Base-by-base conservation (phyloP, 2,888 invertebrate genomes). In the Eupithecia subumbrata region DNA sequence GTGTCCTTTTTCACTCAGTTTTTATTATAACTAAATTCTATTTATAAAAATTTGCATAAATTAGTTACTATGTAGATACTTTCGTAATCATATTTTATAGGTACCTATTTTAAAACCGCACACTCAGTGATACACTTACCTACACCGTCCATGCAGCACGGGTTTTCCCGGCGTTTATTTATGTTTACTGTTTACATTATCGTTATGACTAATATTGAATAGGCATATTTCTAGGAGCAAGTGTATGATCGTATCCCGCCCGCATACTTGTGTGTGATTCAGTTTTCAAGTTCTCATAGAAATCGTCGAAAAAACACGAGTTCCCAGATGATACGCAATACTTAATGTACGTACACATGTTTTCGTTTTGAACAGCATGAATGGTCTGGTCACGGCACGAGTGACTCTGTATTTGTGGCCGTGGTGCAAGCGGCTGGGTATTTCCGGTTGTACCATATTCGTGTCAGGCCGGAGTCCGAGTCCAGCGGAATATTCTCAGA, bases 401-500 rank as follows among this genome's bases (percentile, higher is more conserved):
- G 75, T 76, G 74, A 71, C 75, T n/a, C n/a, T 78, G 81, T 83
- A 80, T 86, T 84, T 80, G 83, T 83, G 81, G 82, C 81, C 84
- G 83, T 85, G 84, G 83, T 85, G 85, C 86, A 86, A 85, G 80
- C 82, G 81, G 80, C 81, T 80, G 84, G 84, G 87, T 88, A 90
- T 91, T 91, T 92, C 91, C 91, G 90, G 88, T 84, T 83, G 83
- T 84, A 82, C 82, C 83, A 84, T 88, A 86, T 86, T 87, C 85
- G 83, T 84, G 82, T 85, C 83, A 79, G 85, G 82, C 80, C 89
- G 87, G 87, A 90, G 91, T 91, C 90, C 87, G 87, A 91, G 91
- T 91, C 90, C 91, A 91, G 84, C 84, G 91, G 91, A 92, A 92
- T 92, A 90, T 92, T 93, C 91, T 92, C 84, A 84, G 87, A 85